Base-by-base conservation (phyloP, 2,888 invertebrate genomes). In the Dicycla oo region DNA sequence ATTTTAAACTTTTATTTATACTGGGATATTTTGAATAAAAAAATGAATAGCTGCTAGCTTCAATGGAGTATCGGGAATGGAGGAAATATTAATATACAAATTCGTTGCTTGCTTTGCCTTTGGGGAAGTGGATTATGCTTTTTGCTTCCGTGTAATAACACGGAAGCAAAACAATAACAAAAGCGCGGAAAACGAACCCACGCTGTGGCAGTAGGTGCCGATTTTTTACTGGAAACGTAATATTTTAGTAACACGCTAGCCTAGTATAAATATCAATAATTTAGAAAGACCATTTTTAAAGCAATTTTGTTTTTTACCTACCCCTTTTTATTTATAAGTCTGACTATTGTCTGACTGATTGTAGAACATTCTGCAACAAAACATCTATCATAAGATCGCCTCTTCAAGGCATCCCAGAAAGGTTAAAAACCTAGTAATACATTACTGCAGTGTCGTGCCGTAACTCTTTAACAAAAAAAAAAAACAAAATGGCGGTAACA, bases 401-500 rank as follows among this genome's bases (percentile, higher is more conserved):
- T 43, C 3, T 43, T 23, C 20, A 69, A 13, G 34, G 1, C 3
- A 34, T 20, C 26, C 20, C 15, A 26, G 1, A 18, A 40, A 20
- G 2, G 4, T 38, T 23, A 34, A 75, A 70, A 70, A 51, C 20
- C 53, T 20, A 18, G 0, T 15, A 51, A 43, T 26, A 30, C 23
- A 38, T 65, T 38, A 43, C 13, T 61, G n/a, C 43, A 40, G 13
- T 51, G 15, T 43, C 23, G 47, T 74, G 20, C 6, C 30, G 3
- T 49, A 79, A 23, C 49, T 3, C 23, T 0, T 15, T 60, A 45
- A 56, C 64, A 61, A 64, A 70, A 26, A 1, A 73, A 56, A 69
- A 61, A 64, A 70, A 26, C 1, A 73, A 81, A 69, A 65, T 49
- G 45, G 53, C 13, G 30, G 23, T 53, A 67, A 71, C 68, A 26